Evolutionary conservation across 1,140 invertebrate genomes (phyloP), one percentile per base, ranked within the genome.

Genomic region (Grapholita molesta): DNA sequence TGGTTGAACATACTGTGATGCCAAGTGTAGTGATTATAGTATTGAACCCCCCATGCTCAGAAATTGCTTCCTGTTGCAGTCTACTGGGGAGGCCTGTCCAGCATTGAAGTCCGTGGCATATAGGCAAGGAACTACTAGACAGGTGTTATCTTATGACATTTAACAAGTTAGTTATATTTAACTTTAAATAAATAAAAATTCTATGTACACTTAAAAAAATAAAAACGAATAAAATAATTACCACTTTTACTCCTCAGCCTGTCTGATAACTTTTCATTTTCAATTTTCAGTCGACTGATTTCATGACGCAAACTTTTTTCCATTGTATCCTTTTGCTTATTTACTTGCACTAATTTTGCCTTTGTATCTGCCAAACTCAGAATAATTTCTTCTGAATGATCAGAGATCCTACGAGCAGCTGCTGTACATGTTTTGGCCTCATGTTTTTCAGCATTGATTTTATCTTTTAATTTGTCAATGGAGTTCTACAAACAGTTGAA

Each of bases 391-490:
- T 86, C 81, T 18, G 85, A 88, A 48, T 81, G 82, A 53, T 90
- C 86, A 15, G 89, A 81, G 9, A 89, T 77, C 67, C 82, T 84
- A 61, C 89, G 89, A 8, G 89, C 86, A 48, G 86, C 83, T 28
- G 86, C 86, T 25, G 90, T 81, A 82, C 89, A 91, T 12, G 88
- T 83, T 71, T 77, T 84, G 0, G 87, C 80, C 75, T 89, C 86
- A 83, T 88, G 89, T 70, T 89, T 87, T 69, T 90, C 88, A 30
- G 53, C 65, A 55, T 67, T 83, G 28, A 89, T 68, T 69, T 86
- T 89, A 11, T 89, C 80, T 73, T 88, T 89, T 15, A 87, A 68
- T 68, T 68, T 84, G 42, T 66, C 68, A 0, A 85, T 42, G 35
- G 74, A 64, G 23, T 64, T 71, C 88, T 90, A 38, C 38, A 79